A percentile compares a stretch with the other conserved stretches of the same genome.
Conservation (phyloP, 2,888 invertebrate genomes). For the Phania funesta region DNA sequence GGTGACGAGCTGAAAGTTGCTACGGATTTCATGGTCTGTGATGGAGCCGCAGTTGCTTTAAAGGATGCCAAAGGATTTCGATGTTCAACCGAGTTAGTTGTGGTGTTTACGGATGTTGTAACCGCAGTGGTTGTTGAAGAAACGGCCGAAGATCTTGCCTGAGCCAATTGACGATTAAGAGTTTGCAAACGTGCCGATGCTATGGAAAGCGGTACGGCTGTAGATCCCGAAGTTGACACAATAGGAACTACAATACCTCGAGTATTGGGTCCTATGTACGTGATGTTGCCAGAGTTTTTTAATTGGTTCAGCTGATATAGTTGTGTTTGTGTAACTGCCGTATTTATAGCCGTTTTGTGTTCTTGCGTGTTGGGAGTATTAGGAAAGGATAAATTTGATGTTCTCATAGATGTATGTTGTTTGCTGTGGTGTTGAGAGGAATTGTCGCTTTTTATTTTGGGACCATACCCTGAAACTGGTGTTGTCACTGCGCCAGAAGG, state of each 20-base stretch:
- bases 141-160: conserved; percentile 57
- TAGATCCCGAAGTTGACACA: conserved; percentile 65
- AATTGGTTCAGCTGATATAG: conserved; percentile 62
- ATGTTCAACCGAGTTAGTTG: conserved; percentile 17
- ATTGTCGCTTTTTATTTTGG: conserved; percentile 51
- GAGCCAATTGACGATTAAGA: conserved; percentile 68
- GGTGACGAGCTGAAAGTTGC: conserved; percentile 25
- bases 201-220: conserved; percentile 68
- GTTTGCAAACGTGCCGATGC: conserved; percentile 70
- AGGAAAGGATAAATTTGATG: conserved; percentile 18
- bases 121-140: conserved; percentile 36
- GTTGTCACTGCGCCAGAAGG: conserved; percentile 40
- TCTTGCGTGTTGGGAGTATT: conserved; percentile 23
- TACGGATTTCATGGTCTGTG: conserved; percentile 20
- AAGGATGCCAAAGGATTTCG: conserved; percentile 50
- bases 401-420: conserved; percentile 10
- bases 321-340: conserved; percentile 34
- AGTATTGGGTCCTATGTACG: conserved; percentile 65
- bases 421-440: conserved; percentile 10
- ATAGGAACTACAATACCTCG: conserved; percentile 67
- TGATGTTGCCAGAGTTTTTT: conserved; percentile 64
- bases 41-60: conserved; percentile 55
- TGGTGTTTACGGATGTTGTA: conserved; percentile 8
- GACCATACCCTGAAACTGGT: conserved; percentile 12
- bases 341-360: background rate